Evolutionary conservation across 2,797 vertebrate genomes (phyloP).

Genomic region (Diceros bicornis): DNA sequence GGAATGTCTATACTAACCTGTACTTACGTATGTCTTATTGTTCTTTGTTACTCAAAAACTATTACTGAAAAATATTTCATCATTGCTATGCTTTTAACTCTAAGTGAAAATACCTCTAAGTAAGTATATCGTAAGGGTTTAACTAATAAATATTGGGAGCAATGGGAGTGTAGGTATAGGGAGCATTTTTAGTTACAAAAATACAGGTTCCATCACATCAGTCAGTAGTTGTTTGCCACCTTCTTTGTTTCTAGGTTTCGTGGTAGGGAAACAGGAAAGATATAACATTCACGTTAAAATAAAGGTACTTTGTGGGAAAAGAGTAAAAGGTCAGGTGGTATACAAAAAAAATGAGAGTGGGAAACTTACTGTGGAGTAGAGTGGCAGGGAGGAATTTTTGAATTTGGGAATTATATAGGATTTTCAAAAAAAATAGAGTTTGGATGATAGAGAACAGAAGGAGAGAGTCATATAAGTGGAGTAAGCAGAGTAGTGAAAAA

Average conservation of each 20-base stretch:
- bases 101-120: background rate
- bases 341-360: background rate
- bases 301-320: background rate
- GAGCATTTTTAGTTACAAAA: background rate
- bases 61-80: background rate
- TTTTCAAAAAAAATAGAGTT: background rate
- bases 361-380: background rate
- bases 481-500: background rate
- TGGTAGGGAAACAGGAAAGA: background rate
- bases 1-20: background rate
- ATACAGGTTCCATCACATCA: background rate
- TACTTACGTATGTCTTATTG: background rate
- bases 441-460: background rate
- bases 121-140: background rate
- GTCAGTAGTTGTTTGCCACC: background rate
- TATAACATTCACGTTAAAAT: background rate
- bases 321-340: background rate
- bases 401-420: background rate
- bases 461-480: background rate
- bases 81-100: background rate
- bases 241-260: conserved; percentile 34
- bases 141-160: background rate
- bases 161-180: background rate
- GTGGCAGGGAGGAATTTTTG: background rate
- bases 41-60: background rate